Percentiles rank a stretch among this genome's conserved stretches.
phyloP scores from a whole-genome alignment of 2,797 vertebrate species.

The Helarctos malayanus region DNA sequence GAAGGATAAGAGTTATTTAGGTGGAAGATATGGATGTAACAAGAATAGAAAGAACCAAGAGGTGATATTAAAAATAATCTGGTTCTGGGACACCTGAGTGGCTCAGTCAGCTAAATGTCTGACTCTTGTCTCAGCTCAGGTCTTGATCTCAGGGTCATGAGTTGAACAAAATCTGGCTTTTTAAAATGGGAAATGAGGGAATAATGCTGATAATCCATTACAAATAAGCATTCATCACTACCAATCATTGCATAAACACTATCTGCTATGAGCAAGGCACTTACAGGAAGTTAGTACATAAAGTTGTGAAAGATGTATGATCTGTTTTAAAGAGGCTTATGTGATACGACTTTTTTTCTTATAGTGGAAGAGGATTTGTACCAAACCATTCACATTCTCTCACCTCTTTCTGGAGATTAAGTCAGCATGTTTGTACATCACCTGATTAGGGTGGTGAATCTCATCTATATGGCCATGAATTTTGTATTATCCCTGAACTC shows the following conservation, averaged over 20 bases:
- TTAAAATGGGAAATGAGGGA: not conserved
- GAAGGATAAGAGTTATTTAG: constrained; percentile 24
- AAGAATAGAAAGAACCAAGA: not conserved
- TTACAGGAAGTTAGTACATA: not conserved
- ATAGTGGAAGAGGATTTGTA: not conserved
- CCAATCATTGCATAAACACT: not conserved
- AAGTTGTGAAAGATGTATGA: not conserved
- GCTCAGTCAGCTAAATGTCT: not conserved
- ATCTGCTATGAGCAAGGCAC: not conserved
- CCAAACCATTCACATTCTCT: not conserved
- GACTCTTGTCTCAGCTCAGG: not conserved
- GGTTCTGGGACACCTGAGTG: not conserved
- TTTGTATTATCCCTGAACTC: not conserved
- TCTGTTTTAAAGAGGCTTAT: not conserved
- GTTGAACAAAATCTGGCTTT: not conserved
- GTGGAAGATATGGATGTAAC: not conserved
- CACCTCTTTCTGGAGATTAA: not conserved
- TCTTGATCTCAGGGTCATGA: not conserved
- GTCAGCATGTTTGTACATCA: not conserved
- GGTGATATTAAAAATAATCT: not conserved
- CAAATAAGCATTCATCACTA: not conserved
- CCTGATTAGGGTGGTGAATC: not conserved
- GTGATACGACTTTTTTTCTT: not conserved
- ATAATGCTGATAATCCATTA: not conserved
- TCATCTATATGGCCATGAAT: not conserved